Evolutionary conservation across 1,140 invertebrate species (phyloP).

Genomic region (Drosophila nigrodunni): DNA sequence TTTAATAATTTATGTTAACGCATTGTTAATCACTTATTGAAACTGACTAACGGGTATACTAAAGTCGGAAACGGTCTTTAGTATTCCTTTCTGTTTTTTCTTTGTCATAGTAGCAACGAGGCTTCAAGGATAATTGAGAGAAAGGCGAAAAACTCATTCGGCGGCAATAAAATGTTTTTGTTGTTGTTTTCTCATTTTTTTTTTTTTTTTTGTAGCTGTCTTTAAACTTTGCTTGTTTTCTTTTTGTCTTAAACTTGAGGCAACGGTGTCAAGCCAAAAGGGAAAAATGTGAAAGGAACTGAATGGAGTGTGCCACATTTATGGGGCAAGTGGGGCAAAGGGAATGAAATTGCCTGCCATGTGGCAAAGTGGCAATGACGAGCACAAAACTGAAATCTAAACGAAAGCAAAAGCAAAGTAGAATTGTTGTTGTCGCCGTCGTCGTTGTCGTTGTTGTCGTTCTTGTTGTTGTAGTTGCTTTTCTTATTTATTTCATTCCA

Average conservation of each 20-base stretch:
- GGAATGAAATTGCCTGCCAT: slow-evolving; percentile 46
- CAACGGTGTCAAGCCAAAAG: background rate
- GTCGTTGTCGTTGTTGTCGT: background rate
- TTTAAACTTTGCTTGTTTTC: slow-evolving; percentile 16
- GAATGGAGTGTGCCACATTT: background rate
- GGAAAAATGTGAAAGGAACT: slow-evolving; percentile 4
- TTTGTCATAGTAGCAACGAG: background rate
- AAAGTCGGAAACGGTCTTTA: background rate
- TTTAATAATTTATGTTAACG: no score
- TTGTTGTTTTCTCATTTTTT: background rate
- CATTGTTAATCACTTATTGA: no score
- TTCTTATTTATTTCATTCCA: slow-evolving; percentile 73
- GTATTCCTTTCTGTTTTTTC: background rate
- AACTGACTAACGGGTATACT: no score
- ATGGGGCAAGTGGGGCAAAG: background rate
- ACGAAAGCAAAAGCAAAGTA: slow-evolving; percentile 27
- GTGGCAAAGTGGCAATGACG: slow-evolving; percentile 48
- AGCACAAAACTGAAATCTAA: slow-evolving; percentile 40
- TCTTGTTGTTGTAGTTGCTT: slow-evolving; percentile 16
- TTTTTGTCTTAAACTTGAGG: slow-evolving; percentile 16
- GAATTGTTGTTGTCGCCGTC: slow-evolving; percentile 27
- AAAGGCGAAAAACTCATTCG: slow-evolving; percentile 7
- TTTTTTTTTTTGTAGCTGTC: background rate
- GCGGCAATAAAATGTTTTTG: slow-evolving; percentile 2
- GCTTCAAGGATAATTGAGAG: slow-evolving; percentile 9